These are phyloP conservation scores for Ammospiza maritima DNA, from an alignment of 2,797 vertebrate genomes.

Conservation along the genomic window DNA sequence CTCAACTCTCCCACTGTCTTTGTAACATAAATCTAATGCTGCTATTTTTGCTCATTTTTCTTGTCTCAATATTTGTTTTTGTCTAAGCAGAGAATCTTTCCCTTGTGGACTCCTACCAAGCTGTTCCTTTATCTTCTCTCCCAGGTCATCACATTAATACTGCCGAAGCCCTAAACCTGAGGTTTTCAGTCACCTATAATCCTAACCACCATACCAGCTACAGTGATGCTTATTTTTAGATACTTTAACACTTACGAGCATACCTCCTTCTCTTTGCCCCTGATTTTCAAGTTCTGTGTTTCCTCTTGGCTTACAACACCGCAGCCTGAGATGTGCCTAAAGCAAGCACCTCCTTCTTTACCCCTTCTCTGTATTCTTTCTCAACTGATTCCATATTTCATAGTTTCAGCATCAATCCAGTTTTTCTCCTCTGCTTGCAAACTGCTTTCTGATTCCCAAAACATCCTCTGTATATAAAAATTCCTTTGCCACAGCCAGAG, in stretches of 20 bases:
- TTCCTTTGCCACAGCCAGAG: not conserved
- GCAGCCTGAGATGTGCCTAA: not conserved
- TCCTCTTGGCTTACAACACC: not conserved
- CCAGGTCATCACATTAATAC: not conserved
- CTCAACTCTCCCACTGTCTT: not conserved
- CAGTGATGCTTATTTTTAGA: not conserved
- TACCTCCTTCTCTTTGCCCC: not conserved
- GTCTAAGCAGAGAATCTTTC: not conserved
- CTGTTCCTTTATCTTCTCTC: not conserved
- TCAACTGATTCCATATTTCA: not conserved
- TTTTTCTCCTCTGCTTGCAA: not conserved
- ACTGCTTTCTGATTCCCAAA: not conserved
- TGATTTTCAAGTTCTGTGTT: not conserved
- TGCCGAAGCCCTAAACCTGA: not conserved
- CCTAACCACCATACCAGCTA: not conserved
- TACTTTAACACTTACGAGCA: not conserved
- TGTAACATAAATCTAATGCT: not conserved
- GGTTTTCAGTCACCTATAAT: not conserved
- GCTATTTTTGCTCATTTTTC: not conserved
- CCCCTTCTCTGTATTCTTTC: not conserved
- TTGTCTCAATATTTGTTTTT: not conserved
- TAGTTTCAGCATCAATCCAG: not conserved
- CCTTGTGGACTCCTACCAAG: not conserved
- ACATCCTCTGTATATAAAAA: not conserved
- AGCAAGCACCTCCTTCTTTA: not conserved